Evolutionary conservation across 2,797 vertebrate species (phyloP), one percentile per base, ranked within the genome.

Genomic region (Enteromius anoplus): DNA sequence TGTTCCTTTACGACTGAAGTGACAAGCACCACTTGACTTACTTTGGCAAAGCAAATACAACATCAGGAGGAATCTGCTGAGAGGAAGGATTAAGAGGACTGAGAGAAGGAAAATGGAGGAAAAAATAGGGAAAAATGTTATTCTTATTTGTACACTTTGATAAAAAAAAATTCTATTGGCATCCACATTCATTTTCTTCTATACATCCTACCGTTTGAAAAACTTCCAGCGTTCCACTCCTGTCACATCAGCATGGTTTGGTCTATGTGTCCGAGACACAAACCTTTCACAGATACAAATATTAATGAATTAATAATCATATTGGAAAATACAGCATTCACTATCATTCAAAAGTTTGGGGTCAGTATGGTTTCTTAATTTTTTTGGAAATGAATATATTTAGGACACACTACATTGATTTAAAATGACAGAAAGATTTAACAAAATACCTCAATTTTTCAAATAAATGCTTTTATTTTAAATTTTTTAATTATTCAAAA

Each of bases 141-240:
- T 73, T 51, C 10, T 53, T 55, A 34, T 53, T 53, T 34, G 51
- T 73, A 53, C 11, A 3, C 0, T 34, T 40, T 40, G 34, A 34
- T 34, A 34, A 34, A 37, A 37, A 37, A 37, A 37, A 42, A 42
- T 42, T 42, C 2, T 58, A 42, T 37, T 64, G 47, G 26, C 2
- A 12, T 15, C 26, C n/a, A 62, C 34, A 26, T 1, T 19, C 9
- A 42, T 42, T 42, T 42, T 42, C 8, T 42, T 40, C 8, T 40
- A 19, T 70, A 47, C 11, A 88, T 85, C 91, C 84, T 94, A 99
- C 98, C 91, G 87, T 89, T 95, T 93, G 89, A 96, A 98, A 88
- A 94, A 99, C 89, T 97, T 99, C 92, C 95, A 98, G 77, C 93
- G 93, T 92, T 98, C 95, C 71, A 89, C 92, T 90, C 97, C 97